Evolutionary conservation across 2,888 invertebrate genomes (phyloP).

Genomic region (Keiferia lycopersicella): DNA sequence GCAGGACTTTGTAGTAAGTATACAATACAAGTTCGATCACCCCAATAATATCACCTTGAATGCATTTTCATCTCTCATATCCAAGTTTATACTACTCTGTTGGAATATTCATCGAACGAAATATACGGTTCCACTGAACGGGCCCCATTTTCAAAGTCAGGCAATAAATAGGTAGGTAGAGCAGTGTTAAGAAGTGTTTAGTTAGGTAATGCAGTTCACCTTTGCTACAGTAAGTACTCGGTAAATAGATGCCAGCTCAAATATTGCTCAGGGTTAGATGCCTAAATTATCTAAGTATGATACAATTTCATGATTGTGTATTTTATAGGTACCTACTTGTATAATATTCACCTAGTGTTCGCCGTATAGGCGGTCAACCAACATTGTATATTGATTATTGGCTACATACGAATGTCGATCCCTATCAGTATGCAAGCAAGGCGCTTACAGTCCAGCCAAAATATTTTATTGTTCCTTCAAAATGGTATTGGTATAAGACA

Average conservation of each 20-base stretch:
- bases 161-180: too few species aligned
- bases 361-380: not conserved
- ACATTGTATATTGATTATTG: constrained; percentile 32
- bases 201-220: too few species aligned
- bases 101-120: not conserved
- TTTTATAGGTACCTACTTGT: not conserved
- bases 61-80: not conserved
- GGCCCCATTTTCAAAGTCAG: too few species aligned
- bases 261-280: too few species aligned
- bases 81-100: not conserved
- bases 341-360: not conserved
- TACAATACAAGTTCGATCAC: not conserved
- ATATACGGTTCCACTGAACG: too few species aligned
- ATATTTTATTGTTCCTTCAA: constrained; percentile 63
- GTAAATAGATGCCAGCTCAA: too few species aligned
- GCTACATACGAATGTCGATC: constrained; percentile 20
- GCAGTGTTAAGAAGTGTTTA: too few species aligned
- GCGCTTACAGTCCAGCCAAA: constrained; percentile 43
- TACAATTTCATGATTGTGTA: constrained; percentile 6
- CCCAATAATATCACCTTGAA: not conserved
- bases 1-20: not conserved
- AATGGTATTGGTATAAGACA: constrained; percentile 18
- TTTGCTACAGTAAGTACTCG: too few species aligned
- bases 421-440: constrained; percentile 44
- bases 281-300: too few species aligned